Evolutionary conservation across 2,797 vertebrate species (phyloP).

Genomic region (Poeciliopsis presidionis): DNA sequence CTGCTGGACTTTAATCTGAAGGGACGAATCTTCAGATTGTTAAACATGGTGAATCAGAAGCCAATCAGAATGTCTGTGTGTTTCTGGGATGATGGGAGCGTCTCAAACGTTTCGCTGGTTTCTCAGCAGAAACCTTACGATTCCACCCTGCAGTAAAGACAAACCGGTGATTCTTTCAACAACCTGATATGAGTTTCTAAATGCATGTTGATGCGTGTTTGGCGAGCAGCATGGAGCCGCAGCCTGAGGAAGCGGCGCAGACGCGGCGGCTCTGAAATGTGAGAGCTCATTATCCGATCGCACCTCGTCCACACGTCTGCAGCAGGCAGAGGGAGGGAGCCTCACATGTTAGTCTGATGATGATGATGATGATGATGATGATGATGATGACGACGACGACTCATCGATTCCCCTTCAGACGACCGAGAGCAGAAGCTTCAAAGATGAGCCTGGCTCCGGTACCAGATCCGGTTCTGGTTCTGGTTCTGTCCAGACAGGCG

Average conservation of each 20-base stretch:
- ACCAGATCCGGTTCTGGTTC: not conserved
- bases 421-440: conserved; percentile 16
- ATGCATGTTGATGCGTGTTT: not conserved
- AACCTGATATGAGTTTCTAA: not conserved
- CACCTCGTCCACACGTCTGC: conserved; percentile 55
- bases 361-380: conserved; percentile 49
- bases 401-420: conserved; percentile 36
- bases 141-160: not conserved
- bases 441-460: conserved; percentile 13
- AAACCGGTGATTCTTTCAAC: not conserved
- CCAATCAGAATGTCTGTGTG: not conserved
- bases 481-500: not conserved
- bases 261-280: conserved; percentile 30
- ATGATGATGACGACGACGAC: conserved; percentile 33
- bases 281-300: conserved; percentile 64
- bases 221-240: not conserved
- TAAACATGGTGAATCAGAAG: not conserved
- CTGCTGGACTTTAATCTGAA: not conserved
- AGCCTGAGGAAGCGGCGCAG: conserved; percentile 6
- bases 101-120: not conserved
- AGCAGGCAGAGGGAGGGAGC: conserved; percentile 32
- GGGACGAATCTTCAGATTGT: no score
- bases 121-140: not conserved
- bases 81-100: no score
- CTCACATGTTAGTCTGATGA: conserved; percentile 41